Percentiles rank a stretch among this genome's conserved stretches.
Conservation (phyloP, 2,113 vertebrate species). For the Scomber japonicus region DNA sequence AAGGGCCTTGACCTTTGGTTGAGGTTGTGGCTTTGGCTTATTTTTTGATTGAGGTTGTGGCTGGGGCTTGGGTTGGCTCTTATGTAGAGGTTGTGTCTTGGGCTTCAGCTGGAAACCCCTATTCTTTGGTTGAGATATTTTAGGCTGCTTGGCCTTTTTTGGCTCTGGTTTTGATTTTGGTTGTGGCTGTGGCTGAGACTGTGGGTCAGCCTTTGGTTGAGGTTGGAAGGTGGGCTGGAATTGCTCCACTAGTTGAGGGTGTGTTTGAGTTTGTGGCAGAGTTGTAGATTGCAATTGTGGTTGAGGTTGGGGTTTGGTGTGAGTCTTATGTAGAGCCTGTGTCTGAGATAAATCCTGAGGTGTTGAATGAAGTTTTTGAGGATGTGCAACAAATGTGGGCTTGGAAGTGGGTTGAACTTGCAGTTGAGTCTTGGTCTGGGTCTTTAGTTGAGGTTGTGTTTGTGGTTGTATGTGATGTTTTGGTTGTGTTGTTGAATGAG, state of each 20-base stretch:
- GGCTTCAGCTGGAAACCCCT: background rate
- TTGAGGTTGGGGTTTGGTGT: background rate
- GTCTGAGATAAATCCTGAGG: background rate
- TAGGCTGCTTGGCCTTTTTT: too few relatives aligned
- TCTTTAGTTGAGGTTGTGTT: conserved; percentile 24
- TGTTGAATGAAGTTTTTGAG: conserved; percentile 6
- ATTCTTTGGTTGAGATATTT: background rate
- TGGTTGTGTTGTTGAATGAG: conserved; percentile 19
- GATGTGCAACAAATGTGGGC: background rate
- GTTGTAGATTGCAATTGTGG: conserved; percentile 29
- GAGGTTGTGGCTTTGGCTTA: background rate
- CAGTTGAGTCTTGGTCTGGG: conserved; percentile 3
- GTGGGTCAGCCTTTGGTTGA: conserved; percentile 18
- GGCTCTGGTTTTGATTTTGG: conserved; percentile 13
- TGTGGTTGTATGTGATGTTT: conserved; percentile 4
- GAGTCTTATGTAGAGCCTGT: conserved; percentile 3
- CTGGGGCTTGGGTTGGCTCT: background rate
- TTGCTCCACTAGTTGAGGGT: conserved; percentile 5
- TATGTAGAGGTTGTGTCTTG: background rate
- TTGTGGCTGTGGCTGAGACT: conserved; percentile 8
- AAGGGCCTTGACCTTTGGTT: background rate
- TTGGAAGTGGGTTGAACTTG: conserved; percentile 21
- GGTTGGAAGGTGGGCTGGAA: background rate
- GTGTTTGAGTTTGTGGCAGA: conserved; percentile 27
- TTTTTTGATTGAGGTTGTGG: background rate